phyloP scores from a whole-genome alignment of 2,888 invertebrate species.

The Drosophila histrio region DNA sequence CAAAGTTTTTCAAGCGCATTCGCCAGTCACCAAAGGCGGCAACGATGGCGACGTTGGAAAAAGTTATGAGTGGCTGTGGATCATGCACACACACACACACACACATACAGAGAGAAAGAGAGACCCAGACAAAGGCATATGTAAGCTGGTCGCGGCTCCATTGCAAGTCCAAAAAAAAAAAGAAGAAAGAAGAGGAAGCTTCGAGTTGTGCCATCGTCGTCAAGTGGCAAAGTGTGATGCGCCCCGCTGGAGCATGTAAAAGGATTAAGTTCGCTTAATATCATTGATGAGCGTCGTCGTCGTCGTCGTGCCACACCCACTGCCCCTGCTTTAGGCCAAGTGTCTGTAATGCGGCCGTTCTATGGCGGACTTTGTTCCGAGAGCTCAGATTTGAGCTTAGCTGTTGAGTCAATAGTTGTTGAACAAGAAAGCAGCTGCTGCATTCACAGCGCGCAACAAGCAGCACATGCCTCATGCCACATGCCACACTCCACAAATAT shows the following conservation, averaged over 20 bases:
- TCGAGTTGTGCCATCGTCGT: slow-evolving; percentile 5
- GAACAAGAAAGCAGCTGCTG: slow-evolving; percentile 53
- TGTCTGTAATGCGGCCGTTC: slow-evolving; percentile 43
- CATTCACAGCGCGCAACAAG: slow-evolving; percentile 42
- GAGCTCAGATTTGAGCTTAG: slow-evolving; percentile 58
- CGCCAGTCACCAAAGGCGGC: slow-evolving; percentile 78
- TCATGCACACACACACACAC: slow-evolving; percentile 36
- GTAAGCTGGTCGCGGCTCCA: slow-evolving; percentile 48
- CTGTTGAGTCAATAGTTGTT: slow-evolving; percentile 52
- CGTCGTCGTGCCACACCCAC: slow-evolving; percentile 25
- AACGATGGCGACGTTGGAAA: slow-evolving; percentile 46
- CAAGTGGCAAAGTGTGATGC: slow-evolving; percentile 56
- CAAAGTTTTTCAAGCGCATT: slow-evolving; percentile 80
- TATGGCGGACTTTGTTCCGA: slow-evolving; percentile 54
- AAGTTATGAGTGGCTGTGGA: slow-evolving; percentile 75
- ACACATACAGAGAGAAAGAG: not conserved
- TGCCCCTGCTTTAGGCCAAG: slow-evolving; percentile 1
- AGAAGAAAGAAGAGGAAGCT: slow-evolving; percentile 25
- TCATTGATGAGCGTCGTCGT: slow-evolving; percentile 69
- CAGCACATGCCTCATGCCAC: slow-evolving; percentile 5
- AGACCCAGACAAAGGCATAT: slow-evolving; percentile 37
- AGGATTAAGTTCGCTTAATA: slow-evolving; percentile 78
- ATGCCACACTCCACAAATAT: not conserved
- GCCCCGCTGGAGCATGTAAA: slow-evolving; percentile 66
- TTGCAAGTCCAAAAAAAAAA: slow-evolving; percentile 45